Evolutionary conservation across 1,140 invertebrate genomes (phyloP).

Genomic region (Pemphigus obesinymphae): DNA sequence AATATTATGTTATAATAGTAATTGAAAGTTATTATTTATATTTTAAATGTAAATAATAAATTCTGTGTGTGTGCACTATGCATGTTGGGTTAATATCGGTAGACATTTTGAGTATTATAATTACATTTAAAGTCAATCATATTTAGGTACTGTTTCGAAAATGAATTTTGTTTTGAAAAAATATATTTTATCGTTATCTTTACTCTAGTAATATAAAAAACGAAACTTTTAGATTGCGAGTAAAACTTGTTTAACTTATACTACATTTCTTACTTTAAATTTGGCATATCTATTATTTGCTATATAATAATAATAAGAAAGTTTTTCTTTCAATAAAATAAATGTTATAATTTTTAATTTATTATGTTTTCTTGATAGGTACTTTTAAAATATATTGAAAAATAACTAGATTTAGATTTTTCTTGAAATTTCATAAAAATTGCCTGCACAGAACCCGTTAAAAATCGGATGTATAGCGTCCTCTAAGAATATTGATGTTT

Average conservation of each 20-base stretch:
- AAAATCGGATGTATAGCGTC: too few species aligned
- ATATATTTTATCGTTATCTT: neutral
- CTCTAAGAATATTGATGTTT: too few species aligned
- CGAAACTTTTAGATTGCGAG: neutral
- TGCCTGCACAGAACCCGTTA: too few species aligned
- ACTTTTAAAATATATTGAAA: too few species aligned
- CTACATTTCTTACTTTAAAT: conserved; percentile 13
- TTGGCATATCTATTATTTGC: neutral
- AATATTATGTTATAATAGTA: too few species aligned
- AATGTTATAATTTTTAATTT: neutral
- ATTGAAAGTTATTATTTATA: too few species aligned
- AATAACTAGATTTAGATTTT: too few species aligned
- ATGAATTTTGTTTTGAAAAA: neutral
- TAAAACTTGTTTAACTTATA: conserved; percentile 17
- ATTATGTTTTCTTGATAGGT: neutral
- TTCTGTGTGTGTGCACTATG: too few species aligned
- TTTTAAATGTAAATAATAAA: too few species aligned
- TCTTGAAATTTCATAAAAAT: too few species aligned
- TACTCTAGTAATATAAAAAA: neutral
- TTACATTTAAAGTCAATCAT: neutral
- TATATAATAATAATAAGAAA: neutral
- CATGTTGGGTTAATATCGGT: too few species aligned
- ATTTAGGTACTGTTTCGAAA: neutral
- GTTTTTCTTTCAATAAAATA: neutral
- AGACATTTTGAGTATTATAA: too few species aligned